Base-by-base conservation (phyloP, 2,888 invertebrate species). In the Cactoblastis cactorum region DNA sequence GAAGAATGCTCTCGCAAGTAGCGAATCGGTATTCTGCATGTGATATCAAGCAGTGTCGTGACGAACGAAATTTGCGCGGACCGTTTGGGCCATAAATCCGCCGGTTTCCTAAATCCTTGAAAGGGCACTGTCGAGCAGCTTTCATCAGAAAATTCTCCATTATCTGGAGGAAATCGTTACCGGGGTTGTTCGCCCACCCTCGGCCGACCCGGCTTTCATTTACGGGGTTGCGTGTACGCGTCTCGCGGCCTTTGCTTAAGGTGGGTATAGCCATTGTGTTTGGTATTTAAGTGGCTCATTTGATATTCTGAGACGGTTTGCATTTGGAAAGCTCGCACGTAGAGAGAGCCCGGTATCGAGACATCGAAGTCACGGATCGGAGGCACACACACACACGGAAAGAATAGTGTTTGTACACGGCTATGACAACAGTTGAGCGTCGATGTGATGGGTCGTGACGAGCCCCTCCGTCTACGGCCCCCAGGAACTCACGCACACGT, bases 221-320 rank as follows among this genome's bases (percentile, higher is more conserved):
- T 86, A 86, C 82, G 77, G 68, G 71, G 81, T 85, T 85, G 87
- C 86, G 87, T 87, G 86, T 80, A 86, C 80, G 84, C 84, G 85
- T 84, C 77, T 73, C 72, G 73, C 76, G 76, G 83, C 83, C 81
- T 83, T 80, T 77, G 78, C 83, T 83, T 80, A 85, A 88, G 86
- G 88, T 87, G 82, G 83, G 84, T 81, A 83, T 81, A 81, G 76
- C 78, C 83, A 83, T 87, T 86, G 83, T 86, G 73, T 78, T 83
- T 80, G 73, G 80, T 85, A 85, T 88, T 87, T 88, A 88, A 89
- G 86, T 87, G 81, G 86, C 82, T 88, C 83, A 87, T 89, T 88
- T 85, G 82, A 88, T 85, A 88, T 89, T 89, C 87, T 75, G 77
- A 84, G 86, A 87, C 83, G 84, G 87, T 87, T 85, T 85, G 80